Percentiles rank a stretch among this genome's conserved stretches.
Conservation (phyloP, 2,113 vertebrate species). For the Electrona antarctica region DNA sequence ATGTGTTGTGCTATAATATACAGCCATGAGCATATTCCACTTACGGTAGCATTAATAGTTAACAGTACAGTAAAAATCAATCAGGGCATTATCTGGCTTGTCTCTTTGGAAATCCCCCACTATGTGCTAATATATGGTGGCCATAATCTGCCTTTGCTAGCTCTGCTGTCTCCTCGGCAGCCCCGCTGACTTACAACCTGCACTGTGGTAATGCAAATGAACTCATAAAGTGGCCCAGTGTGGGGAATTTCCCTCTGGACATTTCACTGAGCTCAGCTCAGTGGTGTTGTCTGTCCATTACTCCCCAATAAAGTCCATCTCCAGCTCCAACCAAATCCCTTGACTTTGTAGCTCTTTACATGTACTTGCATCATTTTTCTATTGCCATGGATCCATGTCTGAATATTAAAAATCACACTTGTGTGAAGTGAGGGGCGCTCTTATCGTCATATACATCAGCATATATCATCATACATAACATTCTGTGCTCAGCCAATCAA, state of each 20-base stretch:
- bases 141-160: slow-evolving; percentile 63
- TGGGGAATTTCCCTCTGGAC: slow-evolving; percentile 58
- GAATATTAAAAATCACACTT: slow-evolving; percentile 2
- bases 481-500: too few relatives aligned
- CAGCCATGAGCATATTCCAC: slow-evolving; percentile 37
- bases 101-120: slow-evolving; percentile 64
- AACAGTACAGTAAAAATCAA: slow-evolving; percentile 69
- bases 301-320: slow-evolving; percentile 11
- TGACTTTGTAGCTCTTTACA: slow-evolving; percentile 29
- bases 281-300: not conserved
- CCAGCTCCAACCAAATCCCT: slow-evolving; percentile 36
- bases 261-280: slow-evolving; percentile 56
- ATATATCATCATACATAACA: too few relatives aligned
- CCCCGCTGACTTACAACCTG: slow-evolving; percentile 64
- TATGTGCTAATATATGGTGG: slow-evolving; percentile 71
- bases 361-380: not conserved
- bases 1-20: slow-evolving; percentile 43
- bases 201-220: slow-evolving; percentile 65
- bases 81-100: slow-evolving; percentile 68
- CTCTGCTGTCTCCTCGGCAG: slow-evolving; percentile 49
- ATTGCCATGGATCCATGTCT: not conserved
- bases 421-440: too few relatives aligned
- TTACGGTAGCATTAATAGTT: slow-evolving; percentile 59
- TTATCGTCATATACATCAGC: too few relatives aligned
- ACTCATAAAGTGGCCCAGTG: slow-evolving; percentile 66